Conservation (phyloP, 1,140 invertebrate genomes). For the Hyles euphorbiae region DNA sequence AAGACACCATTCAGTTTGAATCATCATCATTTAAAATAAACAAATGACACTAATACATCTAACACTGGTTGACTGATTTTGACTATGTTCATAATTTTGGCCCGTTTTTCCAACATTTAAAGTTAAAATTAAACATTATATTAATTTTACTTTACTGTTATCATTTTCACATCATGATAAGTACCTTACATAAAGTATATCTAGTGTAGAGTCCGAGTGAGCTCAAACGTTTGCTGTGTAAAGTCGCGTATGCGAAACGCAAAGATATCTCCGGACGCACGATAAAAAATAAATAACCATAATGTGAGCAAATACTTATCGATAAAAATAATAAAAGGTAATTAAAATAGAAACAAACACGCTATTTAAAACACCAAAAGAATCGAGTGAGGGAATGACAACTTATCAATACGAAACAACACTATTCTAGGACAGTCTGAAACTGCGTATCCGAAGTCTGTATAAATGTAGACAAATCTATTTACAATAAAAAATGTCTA, state of each 20-base stretch:
- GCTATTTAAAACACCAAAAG: slow-evolving; percentile 17
- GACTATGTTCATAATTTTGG: slow-evolving; percentile 68
- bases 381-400: slow-evolving; percentile 50
- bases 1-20: slow-evolving; percentile 6
- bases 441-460: slow-evolving; percentile 3
- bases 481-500: slow-evolving; percentile 44
- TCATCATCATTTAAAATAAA: slow-evolving; percentile 1
- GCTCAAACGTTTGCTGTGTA: background rate
- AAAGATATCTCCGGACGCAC: background rate
- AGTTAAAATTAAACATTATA: slow-evolving; percentile 37
- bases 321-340: slow-evolving; percentile 27
- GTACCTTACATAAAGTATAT: slow-evolving; percentile 28
- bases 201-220: slow-evolving; percentile 6
- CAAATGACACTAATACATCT: slow-evolving; percentile 27
- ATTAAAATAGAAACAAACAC: background rate
- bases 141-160: slow-evolving; percentile 31
- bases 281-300: slow-evolving; percentile 56
- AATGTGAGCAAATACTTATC: slow-evolving; percentile 54
- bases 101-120: slow-evolving; percentile 56
- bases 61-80: slow-evolving; percentile 57
- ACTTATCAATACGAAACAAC: slow-evolving; percentile 13
- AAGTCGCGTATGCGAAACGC: background rate
- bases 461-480: slow-evolving; percentile 10
- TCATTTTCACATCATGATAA: slow-evolving; percentile 35
- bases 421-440: slow-evolving; percentile 11